phyloP scores from a whole-genome alignment of 2,797 vertebrate species.

The Parauchenoglanis ngamensis region DNA sequence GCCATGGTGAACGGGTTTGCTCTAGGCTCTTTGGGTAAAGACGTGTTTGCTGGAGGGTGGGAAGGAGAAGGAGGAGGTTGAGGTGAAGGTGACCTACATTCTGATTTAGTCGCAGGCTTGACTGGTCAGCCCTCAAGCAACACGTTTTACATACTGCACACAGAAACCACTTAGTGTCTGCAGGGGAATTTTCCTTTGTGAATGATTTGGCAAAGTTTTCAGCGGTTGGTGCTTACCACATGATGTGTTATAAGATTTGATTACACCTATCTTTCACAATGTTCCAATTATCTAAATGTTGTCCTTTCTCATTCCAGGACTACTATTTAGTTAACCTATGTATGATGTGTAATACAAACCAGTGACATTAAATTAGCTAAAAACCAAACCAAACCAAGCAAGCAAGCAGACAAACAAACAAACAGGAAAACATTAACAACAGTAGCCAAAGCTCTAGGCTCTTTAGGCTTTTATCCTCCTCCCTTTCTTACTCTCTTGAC shows the following conservation, averaged over 20 bases:
- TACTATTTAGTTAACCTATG: neutral
- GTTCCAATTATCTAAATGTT: neutral
- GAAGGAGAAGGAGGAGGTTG: conserved; percentile 34
- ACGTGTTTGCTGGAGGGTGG: conserved; percentile 54
- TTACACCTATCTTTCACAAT: neutral
- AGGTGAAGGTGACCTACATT: conserved; percentile 77
- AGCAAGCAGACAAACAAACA: no score
- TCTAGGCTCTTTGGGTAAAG: conserved; percentile 59
- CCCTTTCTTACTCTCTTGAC: neutral
- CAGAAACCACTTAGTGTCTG: conserved; percentile 14
- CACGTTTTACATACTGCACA: conserved; percentile 21
- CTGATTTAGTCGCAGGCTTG: conserved; percentile 38
- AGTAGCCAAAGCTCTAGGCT: neutral
- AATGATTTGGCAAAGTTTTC: conserved; percentile 1
- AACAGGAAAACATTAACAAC: neutral
- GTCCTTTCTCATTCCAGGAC: neutral
- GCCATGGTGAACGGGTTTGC: conserved; percentile 64
- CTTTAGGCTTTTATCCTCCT: neutral
- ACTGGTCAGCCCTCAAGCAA: conserved; percentile 40
- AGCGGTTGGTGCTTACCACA: conserved; percentile 12
- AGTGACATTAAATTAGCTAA: neutral
- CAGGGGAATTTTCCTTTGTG: conserved; percentile 21
- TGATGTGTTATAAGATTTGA: neutral
- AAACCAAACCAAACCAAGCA: no score
- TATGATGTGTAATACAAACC: neutral